These are phyloP conservation scores for Lophius piscatorius DNA, from an alignment of 2,113 vertebrate species.

Conservation along the genomic window DNA sequence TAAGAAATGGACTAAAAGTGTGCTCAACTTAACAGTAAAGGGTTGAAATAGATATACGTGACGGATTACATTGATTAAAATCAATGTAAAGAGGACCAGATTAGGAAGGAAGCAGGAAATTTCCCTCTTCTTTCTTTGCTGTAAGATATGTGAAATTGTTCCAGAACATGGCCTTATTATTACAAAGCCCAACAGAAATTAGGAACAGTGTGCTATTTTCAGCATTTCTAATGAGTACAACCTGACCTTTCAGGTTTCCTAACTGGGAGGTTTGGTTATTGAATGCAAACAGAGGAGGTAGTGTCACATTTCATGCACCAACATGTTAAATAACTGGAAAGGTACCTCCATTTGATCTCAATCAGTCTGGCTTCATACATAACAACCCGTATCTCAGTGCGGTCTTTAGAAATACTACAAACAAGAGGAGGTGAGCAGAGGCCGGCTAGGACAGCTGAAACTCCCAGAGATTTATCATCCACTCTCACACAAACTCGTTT, in stretches of 20 bases:
- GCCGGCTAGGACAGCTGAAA: not conserved
- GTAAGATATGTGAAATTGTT: slow-evolving; percentile 24
- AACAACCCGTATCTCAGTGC: slow-evolving; percentile 21
- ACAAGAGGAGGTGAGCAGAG: slow-evolving; percentile 6
- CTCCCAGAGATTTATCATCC: too few relatives aligned
- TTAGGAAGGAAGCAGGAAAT: slow-evolving; percentile 51
- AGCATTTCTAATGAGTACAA: too few relatives aligned
- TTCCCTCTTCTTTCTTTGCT: slow-evolving; percentile 32
- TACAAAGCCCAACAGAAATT: not conserved
- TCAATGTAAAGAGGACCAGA: too few relatives aligned
- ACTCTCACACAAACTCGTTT: too few relatives aligned
- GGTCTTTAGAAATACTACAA: slow-evolving; percentile 6
- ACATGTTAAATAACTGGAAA: slow-evolving; percentile 5
- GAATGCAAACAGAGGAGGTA: not conserved
- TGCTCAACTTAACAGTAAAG: too few relatives aligned
- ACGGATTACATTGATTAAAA: too few relatives aligned
- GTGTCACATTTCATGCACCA: slow-evolving; percentile 26
- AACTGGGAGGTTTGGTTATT: too few relatives aligned
- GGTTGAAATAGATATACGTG: too few relatives aligned
- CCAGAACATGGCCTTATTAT: not conserved
- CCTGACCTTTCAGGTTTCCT: too few relatives aligned
- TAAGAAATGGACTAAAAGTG: too few relatives aligned
- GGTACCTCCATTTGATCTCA: slow-evolving; percentile 24
- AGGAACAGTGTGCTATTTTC: not conserved
- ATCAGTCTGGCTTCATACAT: slow-evolving; percentile 9